phyloP scores from a whole-genome alignment of 2,888 invertebrate genomes.

The Allygus modestus region DNA sequence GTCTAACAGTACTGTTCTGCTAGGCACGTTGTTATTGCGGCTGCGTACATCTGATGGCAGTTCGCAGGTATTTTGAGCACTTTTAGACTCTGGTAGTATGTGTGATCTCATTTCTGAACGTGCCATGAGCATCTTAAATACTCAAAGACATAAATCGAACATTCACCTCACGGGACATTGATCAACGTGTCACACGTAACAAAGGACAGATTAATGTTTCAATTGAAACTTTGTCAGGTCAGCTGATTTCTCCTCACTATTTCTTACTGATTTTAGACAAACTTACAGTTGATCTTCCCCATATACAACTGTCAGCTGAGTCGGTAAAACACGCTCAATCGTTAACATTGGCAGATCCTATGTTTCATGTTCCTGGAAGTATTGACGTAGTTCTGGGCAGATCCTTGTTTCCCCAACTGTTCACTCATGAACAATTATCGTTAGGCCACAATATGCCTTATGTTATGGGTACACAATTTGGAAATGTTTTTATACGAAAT shows the following conservation, averaged over 20 bases:
- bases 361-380: neutral
- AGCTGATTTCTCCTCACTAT: neutral
- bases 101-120: no score
- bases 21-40: no score
- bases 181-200: neutral
- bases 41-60: no score
- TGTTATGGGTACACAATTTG: neutral
- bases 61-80: no score
- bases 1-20: no score
- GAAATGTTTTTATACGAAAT: neutral
- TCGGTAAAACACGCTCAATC: neutral
- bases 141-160: neutral
- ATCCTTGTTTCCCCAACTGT: neutral
- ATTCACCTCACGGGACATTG: neutral
- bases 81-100: no score
- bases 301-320: neutral
- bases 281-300: neutral
- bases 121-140: no score
- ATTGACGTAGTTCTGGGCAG: neutral
- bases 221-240: neutral
- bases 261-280: neutral
- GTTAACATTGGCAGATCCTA: neutral
- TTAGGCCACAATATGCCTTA: neutral
- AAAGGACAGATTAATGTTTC: neutral
- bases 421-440: neutral